phyloP scores from a whole-genome alignment of 2,888 invertebrate species.

The Nymphalis polychloros region DNA sequence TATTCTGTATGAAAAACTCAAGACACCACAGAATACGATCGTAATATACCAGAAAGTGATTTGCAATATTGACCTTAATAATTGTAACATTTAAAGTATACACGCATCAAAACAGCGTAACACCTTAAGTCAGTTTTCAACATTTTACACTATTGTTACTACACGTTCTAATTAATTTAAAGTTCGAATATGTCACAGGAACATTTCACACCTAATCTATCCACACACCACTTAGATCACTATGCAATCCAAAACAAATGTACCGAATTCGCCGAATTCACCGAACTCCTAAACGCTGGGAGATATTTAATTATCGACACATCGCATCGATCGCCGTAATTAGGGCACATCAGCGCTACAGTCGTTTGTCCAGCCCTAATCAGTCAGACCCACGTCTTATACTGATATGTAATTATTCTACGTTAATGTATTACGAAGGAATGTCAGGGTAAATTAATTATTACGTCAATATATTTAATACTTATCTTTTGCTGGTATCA shows the following conservation, averaged over 20 bases:
- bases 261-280: conserved; percentile 10
- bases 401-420: conserved; percentile 40
- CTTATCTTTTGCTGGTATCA: not conserved
- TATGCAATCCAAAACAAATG: conserved; percentile 10
- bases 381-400: conserved; percentile 44
- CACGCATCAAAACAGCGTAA: too few species aligned
- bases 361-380: conserved; percentile 45
- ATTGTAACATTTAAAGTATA: too few species aligned
- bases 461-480: conserved; percentile 1
- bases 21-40: too few species aligned
- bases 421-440: conserved; percentile 26
- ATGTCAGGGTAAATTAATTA: conserved; percentile 23
- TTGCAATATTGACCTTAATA: too few species aligned
- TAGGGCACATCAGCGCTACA: conserved; percentile 44
- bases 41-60: too few species aligned
- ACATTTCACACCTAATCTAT: conserved; percentile 3
- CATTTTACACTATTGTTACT: not conserved
- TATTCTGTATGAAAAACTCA: too few species aligned
- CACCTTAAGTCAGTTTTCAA: too few species aligned
- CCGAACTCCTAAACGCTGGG: conserved; percentile 8
- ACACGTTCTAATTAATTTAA: not conserved
- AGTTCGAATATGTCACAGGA: not conserved
- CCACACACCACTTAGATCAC: conserved; percentile 1
- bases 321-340: conserved; percentile 43
- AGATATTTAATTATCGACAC: conserved; percentile 42